A percentile compares a stretch with the other conserved stretches of the same genome.
These are phyloP conservation scores for Laticauda laticaudata DNA, from an alignment of 2,113 vertebrate genomes.

Conservation along the genomic window DNA sequence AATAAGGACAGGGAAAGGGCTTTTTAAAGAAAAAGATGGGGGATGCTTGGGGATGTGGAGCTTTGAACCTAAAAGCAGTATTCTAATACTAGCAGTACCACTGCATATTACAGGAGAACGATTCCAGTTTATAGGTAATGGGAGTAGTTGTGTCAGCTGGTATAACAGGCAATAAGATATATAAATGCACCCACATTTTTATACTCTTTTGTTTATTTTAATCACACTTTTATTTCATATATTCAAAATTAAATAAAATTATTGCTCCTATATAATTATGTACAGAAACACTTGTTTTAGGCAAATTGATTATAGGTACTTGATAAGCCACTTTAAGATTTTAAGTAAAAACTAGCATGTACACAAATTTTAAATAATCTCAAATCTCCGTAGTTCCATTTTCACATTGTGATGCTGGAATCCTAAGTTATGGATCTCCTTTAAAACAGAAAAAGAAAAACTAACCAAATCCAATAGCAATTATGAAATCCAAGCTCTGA, in stretches of 20 bases:
- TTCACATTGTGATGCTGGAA: neutral
- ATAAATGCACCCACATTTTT: neutral
- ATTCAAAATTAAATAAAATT: neutral
- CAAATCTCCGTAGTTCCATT: neutral
- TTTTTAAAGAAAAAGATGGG: neutral
- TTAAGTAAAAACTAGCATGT: neutral
- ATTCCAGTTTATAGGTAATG: neutral
- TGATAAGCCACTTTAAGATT: neutral
- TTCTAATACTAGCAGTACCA: neutral
- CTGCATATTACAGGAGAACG: fast-evolving
- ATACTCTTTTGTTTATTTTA: neutral
- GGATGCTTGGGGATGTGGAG: neutral
- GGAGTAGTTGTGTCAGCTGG: neutral
- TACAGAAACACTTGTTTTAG: neutral
- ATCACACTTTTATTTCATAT: neutral
- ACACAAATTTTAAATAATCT: neutral
- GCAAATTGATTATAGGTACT: neutral
- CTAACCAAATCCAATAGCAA: neutral
- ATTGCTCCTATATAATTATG: neutral
- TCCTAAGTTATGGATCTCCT: neutral
- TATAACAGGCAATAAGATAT: neutral
- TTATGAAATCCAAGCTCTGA: neutral
- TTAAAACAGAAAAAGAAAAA: neutral
- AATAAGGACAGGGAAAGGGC: neutral
- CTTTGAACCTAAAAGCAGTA: neutral